These are phyloP conservation scores for Acromyrmex charruanus DNA, from an alignment of 1,140 invertebrate genomes.

Conservation along the genomic window DNA sequence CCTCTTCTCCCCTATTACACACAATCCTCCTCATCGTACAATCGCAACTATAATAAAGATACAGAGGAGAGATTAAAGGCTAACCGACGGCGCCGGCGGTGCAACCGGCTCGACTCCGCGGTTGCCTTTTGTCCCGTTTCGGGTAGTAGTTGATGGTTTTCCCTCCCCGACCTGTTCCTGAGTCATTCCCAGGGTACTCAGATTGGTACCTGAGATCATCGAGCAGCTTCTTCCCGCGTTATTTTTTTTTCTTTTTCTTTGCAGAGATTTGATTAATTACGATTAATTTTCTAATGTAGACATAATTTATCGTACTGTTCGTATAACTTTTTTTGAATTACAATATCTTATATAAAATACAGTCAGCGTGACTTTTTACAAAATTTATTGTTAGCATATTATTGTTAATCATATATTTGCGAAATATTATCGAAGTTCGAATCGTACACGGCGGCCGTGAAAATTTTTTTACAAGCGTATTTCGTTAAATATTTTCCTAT, in stretches of 20 bases:
- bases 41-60: constrained; percentile 57
- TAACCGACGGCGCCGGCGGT: constrained; percentile 33
- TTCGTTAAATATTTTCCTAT: not conserved
- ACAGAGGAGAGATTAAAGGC: constrained; percentile 59
- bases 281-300: not conserved
- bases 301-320: not conserved
- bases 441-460: not conserved
- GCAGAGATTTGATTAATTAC: constrained; percentile 12
- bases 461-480: not conserved
- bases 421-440: not conserved
- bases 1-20: constrained; percentile 38
- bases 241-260: not conserved
- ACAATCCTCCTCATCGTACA: constrained; percentile 38
- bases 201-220: constrained; percentile 36
- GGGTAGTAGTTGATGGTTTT: constrained; percentile 40
- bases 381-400: not conserved
- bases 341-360: not conserved
- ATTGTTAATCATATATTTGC: not conserved
- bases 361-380: no score
- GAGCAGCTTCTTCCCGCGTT: not conserved
- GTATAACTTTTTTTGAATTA: not conserved
- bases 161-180: constrained; percentile 43
- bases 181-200: constrained; percentile 35
- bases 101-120: constrained; percentile 46
- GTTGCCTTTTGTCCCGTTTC: constrained; percentile 52